phyloP scores from a whole-genome alignment of 2,888 invertebrate species.

The Andrena dorsata region DNA sequence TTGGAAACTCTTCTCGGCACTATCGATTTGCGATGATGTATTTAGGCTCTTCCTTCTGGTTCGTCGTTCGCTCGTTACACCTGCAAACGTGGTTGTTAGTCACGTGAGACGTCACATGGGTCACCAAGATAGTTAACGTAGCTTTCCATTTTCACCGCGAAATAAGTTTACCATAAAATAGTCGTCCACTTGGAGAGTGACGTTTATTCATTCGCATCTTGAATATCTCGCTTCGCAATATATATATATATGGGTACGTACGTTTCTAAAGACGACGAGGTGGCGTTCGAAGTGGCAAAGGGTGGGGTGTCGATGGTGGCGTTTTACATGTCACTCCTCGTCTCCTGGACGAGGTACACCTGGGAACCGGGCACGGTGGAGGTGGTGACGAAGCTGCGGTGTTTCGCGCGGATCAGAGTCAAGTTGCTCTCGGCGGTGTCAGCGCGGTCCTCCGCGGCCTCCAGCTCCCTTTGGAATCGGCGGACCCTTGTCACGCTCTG shows the following conservation, averaged over 20 bases:
- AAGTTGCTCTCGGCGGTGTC: slow-evolving; percentile 97
- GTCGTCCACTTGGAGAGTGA: too few species aligned
- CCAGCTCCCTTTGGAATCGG: slow-evolving; percentile 98
- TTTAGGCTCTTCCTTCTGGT: slow-evolving; percentile 52
- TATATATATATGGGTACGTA: slow-evolving; percentile 45
- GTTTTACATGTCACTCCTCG: slow-evolving; percentile 86
- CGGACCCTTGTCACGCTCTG: slow-evolving; percentile 98
- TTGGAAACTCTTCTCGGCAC: slow-evolving; percentile 64
- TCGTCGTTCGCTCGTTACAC: slow-evolving; percentile 54
- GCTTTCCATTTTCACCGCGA: too few species aligned
- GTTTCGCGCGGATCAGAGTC: slow-evolving; percentile 98
- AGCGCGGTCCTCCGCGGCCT: slow-evolving; percentile 98
- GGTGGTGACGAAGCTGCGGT: slow-evolving; percentile 98
- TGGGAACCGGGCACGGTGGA: slow-evolving; percentile 96
- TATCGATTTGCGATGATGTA: slow-evolving; percentile 46
- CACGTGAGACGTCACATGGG: too few species aligned
- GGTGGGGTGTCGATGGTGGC: slow-evolving; percentile 56
- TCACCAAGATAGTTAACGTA: too few species aligned
- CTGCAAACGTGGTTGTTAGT: slow-evolving; percentile 42
- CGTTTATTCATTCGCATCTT: too few species aligned
- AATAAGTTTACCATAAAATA: too few species aligned
- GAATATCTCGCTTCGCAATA: neutral
- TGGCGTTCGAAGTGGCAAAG: slow-evolving; percentile 70
- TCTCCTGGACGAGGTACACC: slow-evolving; percentile 95
- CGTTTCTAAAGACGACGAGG: slow-evolving; percentile 68